Base-by-base conservation (phyloP, 2,888 invertebrate species). In the Dryadula phaetusa region DNA sequence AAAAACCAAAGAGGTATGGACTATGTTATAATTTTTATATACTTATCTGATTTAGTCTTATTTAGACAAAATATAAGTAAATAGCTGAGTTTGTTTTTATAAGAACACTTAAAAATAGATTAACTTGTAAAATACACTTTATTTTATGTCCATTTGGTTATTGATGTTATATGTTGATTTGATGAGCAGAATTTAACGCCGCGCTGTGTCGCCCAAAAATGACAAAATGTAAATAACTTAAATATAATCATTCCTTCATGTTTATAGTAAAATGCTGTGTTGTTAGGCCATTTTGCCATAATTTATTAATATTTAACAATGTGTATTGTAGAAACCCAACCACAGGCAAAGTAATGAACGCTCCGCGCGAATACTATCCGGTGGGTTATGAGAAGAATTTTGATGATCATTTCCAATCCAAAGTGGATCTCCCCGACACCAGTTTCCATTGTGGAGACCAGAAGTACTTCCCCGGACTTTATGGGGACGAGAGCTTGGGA, bases 311-410 rank as follows among this genome's bases (percentile, higher is more conserved):
- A 47, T 14, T 10, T n/a, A 47, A 7, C 16, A 6, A 16, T 32
- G 16, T 52, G 10, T 44, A 22, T 76, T 76, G 16, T 83, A 92
- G 92, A 79, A 80, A 81, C 65, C 90, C 88, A 67, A 84, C 89
- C 61, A 69, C 82, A 4, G 88, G 89, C 53, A 93, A 97, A 90
- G 97, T 97, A 4, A 97, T 97, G 97, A 97, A 97, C 81, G 97
- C 97, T 0, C 97, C 97, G 0, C 95, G 95, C 53, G 97, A 97
- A 79, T 97, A 97, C 82, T 97, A 97, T 82, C 97, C 97, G 0
- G 96, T 96, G 2, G 96, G 96, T 0, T 97, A 97, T 79, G 97
- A 97, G 79, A 97, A 97, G 87, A 97, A 97, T 83, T 97, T 97
- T 78, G 97, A 97, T 79, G 97, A 97, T 77, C 96, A 97, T 78